Percentiles rank a stretch among this genome's conserved stretches.
These are phyloP conservation scores for Drosophila pseudoobscura DNA, from an alignment of 1,140 invertebrate species.

Conservation along the genomic window DNA sequence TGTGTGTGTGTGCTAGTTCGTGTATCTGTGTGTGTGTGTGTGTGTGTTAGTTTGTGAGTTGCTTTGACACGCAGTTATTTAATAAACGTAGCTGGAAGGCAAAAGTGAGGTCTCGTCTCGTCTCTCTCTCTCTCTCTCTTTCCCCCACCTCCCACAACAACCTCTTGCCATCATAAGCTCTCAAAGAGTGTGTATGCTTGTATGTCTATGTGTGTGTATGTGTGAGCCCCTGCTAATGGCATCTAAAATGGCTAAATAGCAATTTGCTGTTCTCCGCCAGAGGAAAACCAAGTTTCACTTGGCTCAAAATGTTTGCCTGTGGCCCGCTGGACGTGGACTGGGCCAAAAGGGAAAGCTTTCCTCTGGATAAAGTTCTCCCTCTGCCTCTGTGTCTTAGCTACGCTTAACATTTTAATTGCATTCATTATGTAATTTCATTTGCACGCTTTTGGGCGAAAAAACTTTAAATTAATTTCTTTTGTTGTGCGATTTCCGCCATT, in stretches of 20 bases:
- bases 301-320: constrained; percentile 48
- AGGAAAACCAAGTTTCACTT: constrained; percentile 52
- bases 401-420: constrained; percentile 72
- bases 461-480: constrained; percentile 82
- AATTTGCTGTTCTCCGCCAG: constrained; percentile 69
- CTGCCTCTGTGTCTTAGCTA: constrained; percentile 16
- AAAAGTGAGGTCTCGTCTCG: neutral
- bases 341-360: too few species aligned
- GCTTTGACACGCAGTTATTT: constrained; percentile 78
- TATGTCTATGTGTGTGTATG: constrained; percentile 16
- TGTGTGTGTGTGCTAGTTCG: constrained; percentile 15
- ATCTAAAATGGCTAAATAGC: constrained; percentile 80
- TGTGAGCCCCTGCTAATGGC: constrained; percentile 64
- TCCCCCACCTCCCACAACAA: neutral
- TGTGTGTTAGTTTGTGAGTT: constrained; percentile 17
- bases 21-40: too few species aligned
- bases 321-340: neutral
- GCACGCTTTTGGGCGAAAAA: constrained; percentile 65
- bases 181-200: constrained; percentile 13
- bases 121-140: neutral
- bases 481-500: constrained; percentile 72
- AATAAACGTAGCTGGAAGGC: constrained; percentile 66
- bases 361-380: too few species aligned
- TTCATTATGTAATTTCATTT: constrained; percentile 81
- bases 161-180: constrained; percentile 13